A percentile compares a stretch with the other conserved stretches of the same genome.
phyloP scores from a whole-genome alignment of 2,888 invertebrate species.

The Candidula unifasciata region DNA sequence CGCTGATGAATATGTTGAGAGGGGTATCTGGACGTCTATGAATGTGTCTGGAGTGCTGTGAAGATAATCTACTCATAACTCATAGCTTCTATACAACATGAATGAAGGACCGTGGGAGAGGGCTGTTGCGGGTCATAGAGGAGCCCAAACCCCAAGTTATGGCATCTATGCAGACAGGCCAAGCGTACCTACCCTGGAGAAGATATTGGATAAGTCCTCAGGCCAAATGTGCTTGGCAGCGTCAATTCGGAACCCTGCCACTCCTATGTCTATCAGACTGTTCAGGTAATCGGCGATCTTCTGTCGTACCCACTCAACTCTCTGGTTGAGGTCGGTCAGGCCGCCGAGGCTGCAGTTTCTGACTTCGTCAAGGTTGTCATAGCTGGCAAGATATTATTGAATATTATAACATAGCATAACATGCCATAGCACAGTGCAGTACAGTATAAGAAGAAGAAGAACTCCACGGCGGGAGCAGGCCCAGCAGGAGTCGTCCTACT shows the following conservation, averaged over 20 bases:
- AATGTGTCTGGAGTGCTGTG: too few species aligned
- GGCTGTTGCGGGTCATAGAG: too few species aligned
- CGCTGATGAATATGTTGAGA: too few species aligned
- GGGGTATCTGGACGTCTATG: too few species aligned
- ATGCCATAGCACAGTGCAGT: background rate
- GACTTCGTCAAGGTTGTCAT: slow-evolving; percentile 78
- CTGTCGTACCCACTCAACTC: slow-evolving; percentile 73
- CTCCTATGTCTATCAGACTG: slow-evolving; percentile 68
- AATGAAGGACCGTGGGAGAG: too few species aligned
- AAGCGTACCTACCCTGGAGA: slow-evolving; percentile 15
- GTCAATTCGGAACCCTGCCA: slow-evolving; percentile 73
- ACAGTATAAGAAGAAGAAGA: background rate
- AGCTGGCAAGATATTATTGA: slow-evolving; percentile 51
- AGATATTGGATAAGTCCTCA: slow-evolving; percentile 57
- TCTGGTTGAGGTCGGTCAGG: slow-evolving; percentile 86
- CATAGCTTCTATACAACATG: too few species aligned
- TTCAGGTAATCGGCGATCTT: slow-evolving; percentile 69
- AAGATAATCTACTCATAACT: too few species aligned
- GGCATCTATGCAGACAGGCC: too few species aligned
- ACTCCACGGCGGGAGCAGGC: too few species aligned
- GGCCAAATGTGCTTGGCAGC: slow-evolving; percentile 76
- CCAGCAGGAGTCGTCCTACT: too few species aligned
- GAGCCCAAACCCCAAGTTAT: too few species aligned
- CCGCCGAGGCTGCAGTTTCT: slow-evolving; percentile 86
- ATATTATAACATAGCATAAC: background rate